Evolutionary conservation across 2,797 vertebrate genomes (phyloP), one percentile per base, ranked within the genome.

Genomic region (Calcarius lapponicus): DNA sequence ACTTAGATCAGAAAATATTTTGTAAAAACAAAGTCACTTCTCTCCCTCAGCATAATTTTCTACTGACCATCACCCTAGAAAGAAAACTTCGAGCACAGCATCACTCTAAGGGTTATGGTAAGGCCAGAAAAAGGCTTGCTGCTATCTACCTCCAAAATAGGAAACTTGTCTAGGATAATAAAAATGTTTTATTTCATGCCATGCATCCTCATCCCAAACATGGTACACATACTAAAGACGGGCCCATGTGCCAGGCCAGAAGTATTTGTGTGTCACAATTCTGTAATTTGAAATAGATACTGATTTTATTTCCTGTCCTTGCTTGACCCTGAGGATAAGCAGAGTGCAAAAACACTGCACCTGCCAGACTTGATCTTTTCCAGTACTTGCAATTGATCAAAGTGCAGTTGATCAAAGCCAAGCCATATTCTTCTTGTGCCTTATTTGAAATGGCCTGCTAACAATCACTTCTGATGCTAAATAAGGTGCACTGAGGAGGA

Each of bases 361-460:
- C 69, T 88, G 72, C 62, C 80, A n/a, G 38, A 71, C 61, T 62
- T 90, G 57, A 91, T 80, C 86, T 81, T 53, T 80, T 56, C 61
- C 75, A 94, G 57, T 38, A 67, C 53, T 71, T 80, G 28, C 14
- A 86, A 56, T 43, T 85, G 84, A 96, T 96, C 86, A 92, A 95
- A 95, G 80, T 3, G 4, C 51, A 60, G 73, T 8, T 93, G 89
- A 93, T 96, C 92, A 97, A 95, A 96, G 85, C 32, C 43, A 88
- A 80, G 58, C 19, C 32, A 31, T 42, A 34, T 6, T 53, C 9
- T 58, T 86, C 91, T 69, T 62, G 14, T 83, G 58, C 40, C 29
- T 88, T 65, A 72, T 34, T 82, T 91, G 47, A 94, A 92, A 87
- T 22, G 28, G 38, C 11, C 58, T 86, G 58, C 47, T 50, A 90